These are phyloP conservation scores for Pegoplata infirma DNA, from an alignment of 2,888 invertebrate genomes.

Conservation along the genomic window DNA sequence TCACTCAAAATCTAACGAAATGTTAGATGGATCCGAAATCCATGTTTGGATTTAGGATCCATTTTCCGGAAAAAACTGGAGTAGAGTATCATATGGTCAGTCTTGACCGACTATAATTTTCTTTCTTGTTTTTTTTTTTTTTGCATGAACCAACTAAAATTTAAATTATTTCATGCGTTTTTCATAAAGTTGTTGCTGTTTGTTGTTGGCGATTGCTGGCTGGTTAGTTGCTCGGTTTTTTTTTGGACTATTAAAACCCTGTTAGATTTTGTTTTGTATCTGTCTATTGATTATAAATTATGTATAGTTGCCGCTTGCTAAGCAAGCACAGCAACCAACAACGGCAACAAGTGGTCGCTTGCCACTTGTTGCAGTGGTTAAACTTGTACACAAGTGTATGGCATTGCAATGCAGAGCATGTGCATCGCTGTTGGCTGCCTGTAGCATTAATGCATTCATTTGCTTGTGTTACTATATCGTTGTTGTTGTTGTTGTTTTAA, in stretches of 20 bases:
- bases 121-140: no score
- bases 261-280: not conserved
- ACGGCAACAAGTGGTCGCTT: slow-evolving; percentile 17
- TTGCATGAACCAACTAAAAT: slow-evolving; percentile 31
- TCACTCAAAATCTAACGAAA: no score
- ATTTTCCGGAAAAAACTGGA: no score
- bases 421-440: slow-evolving; percentile 19
- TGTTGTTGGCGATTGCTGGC: not conserved
- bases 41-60: no score
- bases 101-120: no score
- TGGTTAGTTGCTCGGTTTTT: no score
- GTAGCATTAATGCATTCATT: slow-evolving; percentile 16
- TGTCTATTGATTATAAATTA: slow-evolving; percentile 44
- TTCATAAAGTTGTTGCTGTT: slow-evolving; percentile 3
- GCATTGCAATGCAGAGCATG: not conserved
- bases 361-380: slow-evolving; percentile 62
- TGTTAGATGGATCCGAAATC: no score
- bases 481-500: no score
- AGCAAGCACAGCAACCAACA: no score
- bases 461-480: no score
- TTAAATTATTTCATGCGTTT: slow-evolving; percentile 56
- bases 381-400: slow-evolving; percentile 46
- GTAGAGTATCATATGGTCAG: no score
- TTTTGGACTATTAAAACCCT: slow-evolving; percentile 18
- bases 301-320: slow-evolving; percentile 11